Evolutionary conservation across 1,140 invertebrate species (phyloP), one percentile per base, ranked within the genome.

Genomic region (Caerostris darwini): DNA sequence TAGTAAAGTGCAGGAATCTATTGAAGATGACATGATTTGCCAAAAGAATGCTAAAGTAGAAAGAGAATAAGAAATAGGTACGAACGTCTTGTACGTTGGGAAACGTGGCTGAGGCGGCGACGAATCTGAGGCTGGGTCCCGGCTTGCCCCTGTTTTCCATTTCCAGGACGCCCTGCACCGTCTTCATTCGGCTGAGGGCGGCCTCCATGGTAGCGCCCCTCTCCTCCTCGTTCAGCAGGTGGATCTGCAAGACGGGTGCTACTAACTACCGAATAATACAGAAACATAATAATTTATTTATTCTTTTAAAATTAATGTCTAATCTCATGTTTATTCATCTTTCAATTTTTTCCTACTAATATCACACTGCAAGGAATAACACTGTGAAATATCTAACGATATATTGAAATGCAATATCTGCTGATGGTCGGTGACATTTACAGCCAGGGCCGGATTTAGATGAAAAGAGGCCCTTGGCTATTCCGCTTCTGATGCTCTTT

Each of bases 21-120:
- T 34, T 34, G 34, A 34, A 34, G 34, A 34, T 34, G 34, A 34
- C 34, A 34, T 34, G 34, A 34, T 34, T 34, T 34, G 34, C 0
- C 0, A 34, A 34, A 34, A 34, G 34, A 34, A 34, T 34, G 2
- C 34, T 34, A 2, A 34, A 34, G 34, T 34, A 82, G 19, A 82
- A 82, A 82, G 34, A 34, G 34, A 2, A 34, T 34, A 34, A 34
- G 34, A 34, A 34, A 34, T 34, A 34, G 34, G 2, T 64, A 17
- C 61, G 1, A 95, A 96, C 96, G 96, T 98, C 98, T 95, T 97
- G 96, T 71, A 97, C 97, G 95, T 98, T 98, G 67, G 97, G 97
- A 94, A 98, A 97, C 1, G 98, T 98, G 5, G 98, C 98, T 34
- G 98, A 98, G 2, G 98, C 97, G 53, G 98, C 98, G 3, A 98